Conservation (phyloP, 2,113 vertebrate species). For the Cynopterus brachyotis region DNA sequence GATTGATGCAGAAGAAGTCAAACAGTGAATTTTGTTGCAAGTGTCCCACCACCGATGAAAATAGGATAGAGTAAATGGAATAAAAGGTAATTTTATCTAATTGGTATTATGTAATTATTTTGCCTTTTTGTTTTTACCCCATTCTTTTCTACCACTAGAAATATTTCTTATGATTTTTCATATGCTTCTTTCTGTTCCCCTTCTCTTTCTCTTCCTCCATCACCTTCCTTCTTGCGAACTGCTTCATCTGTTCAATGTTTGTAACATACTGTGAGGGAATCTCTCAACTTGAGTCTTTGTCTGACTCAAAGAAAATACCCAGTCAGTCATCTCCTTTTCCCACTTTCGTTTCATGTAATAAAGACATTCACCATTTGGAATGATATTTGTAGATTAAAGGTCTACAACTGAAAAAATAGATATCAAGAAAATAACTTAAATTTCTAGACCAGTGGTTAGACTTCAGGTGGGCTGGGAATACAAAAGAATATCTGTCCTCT, state of each 20-base stretch:
- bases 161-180: background rate
- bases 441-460: background rate
- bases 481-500: background rate
- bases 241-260: background rate
- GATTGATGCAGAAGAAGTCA: conserved; percentile 18
- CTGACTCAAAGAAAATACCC: background rate
- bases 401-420: background rate
- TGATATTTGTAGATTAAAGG: background rate
- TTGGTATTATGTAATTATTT: background rate
- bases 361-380: background rate
- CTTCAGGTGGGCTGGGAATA: background rate
- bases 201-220: background rate
- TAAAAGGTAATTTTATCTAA: background rate
- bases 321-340: background rate
- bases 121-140: background rate
- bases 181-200: rapidly evolving
- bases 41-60: background rate
- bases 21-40: conserved; percentile 67
- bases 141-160: background rate
- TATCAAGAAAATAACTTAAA: background rate
- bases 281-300: background rate
- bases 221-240: background rate
- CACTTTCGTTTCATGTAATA: background rate
- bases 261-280: background rate
- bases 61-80: background rate